A percentile compares a stretch with the other conserved stretches of the same genome.
Evolutionary conservation across 2,888 invertebrate species (phyloP).

Genomic region (Nomada lathburiana): DNA sequence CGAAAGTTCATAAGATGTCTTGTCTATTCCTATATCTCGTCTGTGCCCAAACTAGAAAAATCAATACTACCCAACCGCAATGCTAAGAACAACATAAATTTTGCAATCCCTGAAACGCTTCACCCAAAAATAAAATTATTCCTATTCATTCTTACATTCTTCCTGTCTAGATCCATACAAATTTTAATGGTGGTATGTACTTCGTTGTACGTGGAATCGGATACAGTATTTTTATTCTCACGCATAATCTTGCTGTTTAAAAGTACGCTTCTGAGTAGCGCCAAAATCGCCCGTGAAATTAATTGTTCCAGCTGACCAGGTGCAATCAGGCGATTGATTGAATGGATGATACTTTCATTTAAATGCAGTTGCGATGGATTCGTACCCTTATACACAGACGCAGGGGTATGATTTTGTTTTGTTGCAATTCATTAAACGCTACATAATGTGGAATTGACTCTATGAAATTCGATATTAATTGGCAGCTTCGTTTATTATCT

Average conservation of each 20-base stretch:
- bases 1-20: too few species aligned
- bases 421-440: slow-evolving; percentile 18
- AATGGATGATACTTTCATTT: slow-evolving; percentile 6
- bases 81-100: too few species aligned
- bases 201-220: too few species aligned
- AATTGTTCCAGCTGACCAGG: slow-evolving; percentile 34
- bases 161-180: too few species aligned
- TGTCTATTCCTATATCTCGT: too few species aligned
- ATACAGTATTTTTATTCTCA: background rate
- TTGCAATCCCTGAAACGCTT: too few species aligned
- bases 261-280: slow-evolving; percentile 49
- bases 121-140: too few species aligned
- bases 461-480: slow-evolving; percentile 34
- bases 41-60: too few species aligned
- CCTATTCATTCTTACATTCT: too few species aligned
- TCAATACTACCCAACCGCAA: too few species aligned
- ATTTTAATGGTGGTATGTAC: too few species aligned
- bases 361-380: background rate
- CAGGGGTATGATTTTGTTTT: background rate
- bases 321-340: slow-evolving; percentile 21
- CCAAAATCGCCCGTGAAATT: slow-evolving; percentile 29
- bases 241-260: slow-evolving; percentile 29
- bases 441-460: background rate
- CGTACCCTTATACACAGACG: background rate
- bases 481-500: too few species aligned